Base-by-base conservation (phyloP, 2,797 vertebrate species). In the Gymnoscopelus braueri region DNA sequence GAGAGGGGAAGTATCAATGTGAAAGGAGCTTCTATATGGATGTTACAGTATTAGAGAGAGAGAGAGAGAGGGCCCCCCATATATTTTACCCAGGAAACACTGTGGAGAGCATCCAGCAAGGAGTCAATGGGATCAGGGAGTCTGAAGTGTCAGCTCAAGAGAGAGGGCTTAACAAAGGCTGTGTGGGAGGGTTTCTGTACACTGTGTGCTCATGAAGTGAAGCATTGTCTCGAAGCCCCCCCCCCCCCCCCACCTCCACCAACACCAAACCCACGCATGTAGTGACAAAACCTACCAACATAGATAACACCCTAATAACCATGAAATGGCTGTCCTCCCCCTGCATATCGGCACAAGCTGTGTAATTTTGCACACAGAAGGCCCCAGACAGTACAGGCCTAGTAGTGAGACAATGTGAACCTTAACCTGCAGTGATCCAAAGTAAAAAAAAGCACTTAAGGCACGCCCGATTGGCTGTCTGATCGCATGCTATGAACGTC, bases 41-140 rank as follows among this genome's bases (percentile, higher is more conserved):
- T 89, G 82, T 92, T 88, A 89, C 78, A 61, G 85, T 85, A 88
- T 89, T 90, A 89, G 84, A 88, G 81, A 88, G 79, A 67, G n/a
- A n/a, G n/a, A n/a, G n/a, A n/a, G n/a, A n/a, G n/a, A n/a, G n/a
- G n/a, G n/a, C n/a, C 81, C 74, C 75, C 76, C 80, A 79, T 88
- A 89, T 83, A 84, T 88, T 88, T 82, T 79, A 75, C 82, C 80
- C 81, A 81, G 83, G 78, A 86, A 84, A 83, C 80, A 74, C 62
- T 73, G 85, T 64, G 82, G 76, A 82, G 87, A 83, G 83, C 79
- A 86, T 87, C 85, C 78, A 87, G 84, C 82, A 32, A 86, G 87
- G 88, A 88, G 86, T 91, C 84, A 90, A 86, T 82, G 81, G 81
- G 88, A 84, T 88, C 76, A 66, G 87, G 79, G 79, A 87, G 84